Evolutionary conservation across 2,797 vertebrate species (phyloP), one percentile per base, ranked within the genome.

Genomic region (Macroramphosus scolopax): DNA sequence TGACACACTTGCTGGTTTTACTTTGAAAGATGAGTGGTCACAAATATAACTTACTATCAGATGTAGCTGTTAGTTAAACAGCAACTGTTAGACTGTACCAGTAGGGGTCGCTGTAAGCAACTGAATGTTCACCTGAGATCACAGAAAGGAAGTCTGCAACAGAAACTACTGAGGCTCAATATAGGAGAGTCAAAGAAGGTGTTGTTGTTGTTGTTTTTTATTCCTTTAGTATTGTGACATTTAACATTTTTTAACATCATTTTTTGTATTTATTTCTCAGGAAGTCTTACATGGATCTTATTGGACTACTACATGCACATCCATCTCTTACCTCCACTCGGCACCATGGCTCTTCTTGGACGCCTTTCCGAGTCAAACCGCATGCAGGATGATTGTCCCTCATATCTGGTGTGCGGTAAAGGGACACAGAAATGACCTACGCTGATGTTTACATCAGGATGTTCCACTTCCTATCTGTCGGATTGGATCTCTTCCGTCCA

Each of bases 401-500:
- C 17, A 49, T 8, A 15, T 56, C 2, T 50, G 52, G 6, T 41
- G 7, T 14, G 16, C 10, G 36, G 39, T n/a, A n/a, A n/a, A n/a
- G n/a, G n/a, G n/a, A n/a, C n/a, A 28, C 48, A n/a, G 20, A 41
- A 24, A 3, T 29, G 28, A 54, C 4, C 16, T 14, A 2, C 8
- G 6, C 13, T 34, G 50, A 48, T 34, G 13, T 33, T 31, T 16
- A 30, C 43, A 53, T 36, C 47, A 54, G 29, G 20, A 33, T 51
- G 20, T 17, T 46, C 46, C 34, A 33, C 50, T 29, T 52, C 49
- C 36, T 46, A 24, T 39, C 44, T 15, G 32, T 33, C 28, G 11
- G 29, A 48, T 52, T n/a, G n/a, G n/a, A n/a, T n/a, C 38, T 17
- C 6, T 13, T 13, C 40, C 44, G 36, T 39, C 38, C 18, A 22